A percentile compares a stretch with the other conserved stretches of the same genome.
These are phyloP conservation scores for Ursus arctos DNA, from an alignment of 2,113 vertebrate genomes.

Conservation along the genomic window DNA sequence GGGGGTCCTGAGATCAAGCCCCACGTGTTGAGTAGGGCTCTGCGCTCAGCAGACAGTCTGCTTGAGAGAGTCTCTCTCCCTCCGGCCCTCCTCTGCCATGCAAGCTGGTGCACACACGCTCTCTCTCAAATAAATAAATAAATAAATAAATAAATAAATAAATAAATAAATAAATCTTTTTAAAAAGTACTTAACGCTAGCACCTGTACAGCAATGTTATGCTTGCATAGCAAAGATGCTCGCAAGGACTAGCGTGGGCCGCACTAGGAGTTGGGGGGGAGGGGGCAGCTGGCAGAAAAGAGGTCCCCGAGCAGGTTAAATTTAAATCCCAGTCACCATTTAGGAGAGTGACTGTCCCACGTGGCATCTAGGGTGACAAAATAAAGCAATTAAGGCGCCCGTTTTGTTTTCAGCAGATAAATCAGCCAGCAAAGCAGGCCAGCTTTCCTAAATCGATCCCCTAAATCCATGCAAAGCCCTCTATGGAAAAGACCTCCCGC, in stretches of 20 bases:
- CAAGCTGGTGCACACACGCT: no score
- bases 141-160: no score
- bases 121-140: no score
- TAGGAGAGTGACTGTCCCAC: not conserved
- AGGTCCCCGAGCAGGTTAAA: not conserved
- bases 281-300: not conserved
- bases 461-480: not conserved
- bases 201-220: not conserved
- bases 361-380: not conserved
- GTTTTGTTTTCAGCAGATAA: not conserved
- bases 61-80: no score
- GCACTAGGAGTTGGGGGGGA: not conserved
- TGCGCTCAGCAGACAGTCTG: no score
- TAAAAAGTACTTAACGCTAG: not conserved
- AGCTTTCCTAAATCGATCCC: not conserved
- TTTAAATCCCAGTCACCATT: not conserved
- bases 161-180: no score
- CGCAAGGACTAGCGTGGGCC: not conserved
- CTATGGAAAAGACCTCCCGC: slow-evolving; percentile 2
- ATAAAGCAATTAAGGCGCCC: not conserved
- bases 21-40: no score
- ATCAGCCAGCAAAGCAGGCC: not conserved
- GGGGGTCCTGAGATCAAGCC: no score
- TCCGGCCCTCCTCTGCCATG: no score
- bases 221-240: not conserved